These are phyloP conservation scores for Papilio xuthus DNA, from an alignment of 1,140 invertebrate species.

Conservation along the genomic window DNA sequence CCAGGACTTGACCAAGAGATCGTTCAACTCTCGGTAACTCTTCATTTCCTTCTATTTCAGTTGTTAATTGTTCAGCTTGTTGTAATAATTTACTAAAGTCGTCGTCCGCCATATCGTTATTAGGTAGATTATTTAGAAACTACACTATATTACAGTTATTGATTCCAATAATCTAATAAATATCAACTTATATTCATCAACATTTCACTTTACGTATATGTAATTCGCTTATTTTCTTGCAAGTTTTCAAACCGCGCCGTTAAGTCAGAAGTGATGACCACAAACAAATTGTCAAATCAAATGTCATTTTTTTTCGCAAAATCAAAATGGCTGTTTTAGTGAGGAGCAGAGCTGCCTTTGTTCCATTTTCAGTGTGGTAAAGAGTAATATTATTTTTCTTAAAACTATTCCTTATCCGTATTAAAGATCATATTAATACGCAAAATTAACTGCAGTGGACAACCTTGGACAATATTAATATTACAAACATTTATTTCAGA, in stretches of 20 bases:
- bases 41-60: slow-evolving; percentile 91
- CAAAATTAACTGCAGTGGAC: too few species aligned
- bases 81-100: slow-evolving; percentile 94
- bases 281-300: neutral
- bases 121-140: slow-evolving; percentile 55
- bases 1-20: slow-evolving; percentile 94
- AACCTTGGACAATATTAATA: too few species aligned
- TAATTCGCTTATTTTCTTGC: neutral
- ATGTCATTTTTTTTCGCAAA: neutral
- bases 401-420: too few species aligned
- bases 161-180: slow-evolving; percentile 8
- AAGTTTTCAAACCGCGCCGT: slow-evolving; percentile 12
- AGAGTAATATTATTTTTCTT: too few species aligned
- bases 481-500: too few species aligned
- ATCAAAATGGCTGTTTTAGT: neutral
- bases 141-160: neutral
- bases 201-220: slow-evolving; percentile 8
- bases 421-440: too few species aligned
- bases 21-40: slow-evolving; percentile 94
- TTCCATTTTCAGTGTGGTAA: neutral
- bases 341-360: neutral
- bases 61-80: slow-evolving; percentile 94
- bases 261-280: slow-evolving; percentile 8
- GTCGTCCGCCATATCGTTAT: slow-evolving; percentile 65
- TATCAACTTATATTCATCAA: neutral